phyloP scores from a whole-genome alignment of 2,113 vertebrate genomes.

The Leptocoma aspasia region DNA sequence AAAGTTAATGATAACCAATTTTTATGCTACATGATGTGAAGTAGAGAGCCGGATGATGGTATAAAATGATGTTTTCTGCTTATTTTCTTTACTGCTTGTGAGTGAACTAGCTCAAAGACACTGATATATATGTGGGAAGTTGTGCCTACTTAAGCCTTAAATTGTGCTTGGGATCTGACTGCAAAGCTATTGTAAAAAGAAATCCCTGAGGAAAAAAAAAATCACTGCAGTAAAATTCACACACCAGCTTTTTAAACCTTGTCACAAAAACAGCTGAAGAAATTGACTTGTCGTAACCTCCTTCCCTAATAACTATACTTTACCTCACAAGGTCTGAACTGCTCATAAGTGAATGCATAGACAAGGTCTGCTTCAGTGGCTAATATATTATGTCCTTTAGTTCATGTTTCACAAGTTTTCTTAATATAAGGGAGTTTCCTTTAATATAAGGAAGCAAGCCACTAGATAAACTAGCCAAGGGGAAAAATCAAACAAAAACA shows the following conservation, averaged over 20 bases:
- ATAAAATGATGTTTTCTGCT: background rate
- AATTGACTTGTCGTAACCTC: background rate
- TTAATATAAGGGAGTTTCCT: background rate
- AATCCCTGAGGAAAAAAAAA: background rate
- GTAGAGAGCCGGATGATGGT: background rate
- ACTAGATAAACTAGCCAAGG: background rate
- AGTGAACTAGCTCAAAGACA: background rate
- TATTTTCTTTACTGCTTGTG: background rate
- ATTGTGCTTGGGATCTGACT: background rate
- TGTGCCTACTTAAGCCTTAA: background rate
- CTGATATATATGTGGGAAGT: background rate
- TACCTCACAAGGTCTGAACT: background rate
- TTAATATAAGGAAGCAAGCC: background rate
- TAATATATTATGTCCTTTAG: background rate
- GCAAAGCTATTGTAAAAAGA: background rate
- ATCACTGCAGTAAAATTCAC: background rate
- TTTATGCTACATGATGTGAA: background rate
- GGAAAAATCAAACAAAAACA: background rate
- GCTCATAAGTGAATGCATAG: background rate
- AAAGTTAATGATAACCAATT: background rate
- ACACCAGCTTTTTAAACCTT: background rate
- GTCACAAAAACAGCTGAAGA: background rate
- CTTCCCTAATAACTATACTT: background rate
- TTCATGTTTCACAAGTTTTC: background rate
- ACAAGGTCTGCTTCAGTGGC: background rate